Evolutionary conservation across 2,113 vertebrate genomes (phyloP).

Genomic region (Charadrius vociferus): DNA sequence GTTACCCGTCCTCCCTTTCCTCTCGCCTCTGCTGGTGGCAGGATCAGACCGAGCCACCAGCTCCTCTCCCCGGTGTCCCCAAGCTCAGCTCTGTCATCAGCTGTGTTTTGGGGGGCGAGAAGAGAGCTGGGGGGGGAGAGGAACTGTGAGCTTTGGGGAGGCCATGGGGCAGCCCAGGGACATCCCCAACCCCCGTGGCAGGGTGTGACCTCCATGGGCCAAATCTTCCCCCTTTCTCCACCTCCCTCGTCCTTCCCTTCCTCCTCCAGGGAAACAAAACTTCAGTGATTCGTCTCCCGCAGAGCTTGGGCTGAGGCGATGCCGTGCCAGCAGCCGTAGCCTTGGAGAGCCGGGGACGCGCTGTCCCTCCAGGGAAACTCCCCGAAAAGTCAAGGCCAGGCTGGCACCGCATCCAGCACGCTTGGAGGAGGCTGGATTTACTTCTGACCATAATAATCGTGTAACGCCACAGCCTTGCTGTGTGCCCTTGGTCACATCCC

Average conservation of each 20-base stretch:
- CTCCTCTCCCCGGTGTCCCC: not conserved
- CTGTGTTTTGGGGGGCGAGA: accelerated
- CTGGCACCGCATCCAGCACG: not conserved
- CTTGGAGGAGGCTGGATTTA: not conserved
- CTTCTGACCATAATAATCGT: not conserved
- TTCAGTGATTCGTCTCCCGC: not conserved
- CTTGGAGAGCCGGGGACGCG: not conserved
- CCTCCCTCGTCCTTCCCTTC: not conserved
- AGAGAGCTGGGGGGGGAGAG: not conserved
- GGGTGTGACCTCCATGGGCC: not conserved
- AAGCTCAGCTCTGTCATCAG: not conserved
- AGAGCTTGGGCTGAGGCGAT: not conserved
- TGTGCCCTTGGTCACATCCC: not conserved
- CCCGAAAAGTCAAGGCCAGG: constrained; percentile 21
- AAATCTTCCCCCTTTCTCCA: not conserved
- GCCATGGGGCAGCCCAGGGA: not conserved
- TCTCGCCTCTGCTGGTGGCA: not conserved
- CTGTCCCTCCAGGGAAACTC: not conserved
- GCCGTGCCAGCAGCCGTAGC: not conserved
- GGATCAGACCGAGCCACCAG: not conserved
- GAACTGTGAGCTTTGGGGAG: not conserved
- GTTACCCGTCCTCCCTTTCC: not conserved
- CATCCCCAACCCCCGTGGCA: not conserved
- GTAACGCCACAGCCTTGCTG: not conserved
- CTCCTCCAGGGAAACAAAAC: not conserved